These are phyloP conservation scores for Euplagia quadripunctaria DNA, from an alignment of 2,888 invertebrate species.

Conservation along the genomic window DNA sequence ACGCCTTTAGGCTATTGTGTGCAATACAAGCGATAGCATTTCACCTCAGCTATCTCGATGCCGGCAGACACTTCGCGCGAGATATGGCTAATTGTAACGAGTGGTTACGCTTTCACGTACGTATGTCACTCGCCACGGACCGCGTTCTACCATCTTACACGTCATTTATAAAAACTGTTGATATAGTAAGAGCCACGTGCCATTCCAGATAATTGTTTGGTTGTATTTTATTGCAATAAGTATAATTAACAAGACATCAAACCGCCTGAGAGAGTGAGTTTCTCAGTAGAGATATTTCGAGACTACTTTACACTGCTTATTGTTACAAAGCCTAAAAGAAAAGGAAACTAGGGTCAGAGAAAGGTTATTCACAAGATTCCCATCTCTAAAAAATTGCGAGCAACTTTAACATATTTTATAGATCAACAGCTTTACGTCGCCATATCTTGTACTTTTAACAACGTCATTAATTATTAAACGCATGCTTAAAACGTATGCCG, in stretches of 20 bases:
- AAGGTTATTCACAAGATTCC: not conserved
- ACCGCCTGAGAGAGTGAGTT: not conserved
- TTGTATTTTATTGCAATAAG: not conserved
- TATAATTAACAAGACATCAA: not conserved
- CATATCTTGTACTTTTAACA: not conserved
- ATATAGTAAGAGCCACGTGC: not conserved
- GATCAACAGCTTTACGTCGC: not conserved
- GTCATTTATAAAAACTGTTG: not conserved
- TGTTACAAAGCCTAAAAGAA: too few species aligned
- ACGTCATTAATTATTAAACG: not conserved
- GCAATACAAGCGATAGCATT: constrained; percentile 67
- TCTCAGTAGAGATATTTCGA: not conserved
- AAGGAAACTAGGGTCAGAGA: too few species aligned
- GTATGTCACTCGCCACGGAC: constrained; percentile 38
- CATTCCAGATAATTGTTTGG: not conserved
- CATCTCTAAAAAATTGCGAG: not conserved
- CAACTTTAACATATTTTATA: not conserved
- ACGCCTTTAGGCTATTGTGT: constrained; percentile 50
- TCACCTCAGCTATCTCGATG: constrained; percentile 70
- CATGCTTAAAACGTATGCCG: not conserved
- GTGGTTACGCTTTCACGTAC: constrained; percentile 70
- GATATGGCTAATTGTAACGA: constrained; percentile 62
- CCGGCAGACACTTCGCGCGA: constrained; percentile 48
- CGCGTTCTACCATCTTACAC: constrained; percentile 8
- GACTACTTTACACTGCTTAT: too few species aligned